Conservation (phyloP, 92 coral and sea anemone genomes). For the Chrysogorgia sp. region DNA sequence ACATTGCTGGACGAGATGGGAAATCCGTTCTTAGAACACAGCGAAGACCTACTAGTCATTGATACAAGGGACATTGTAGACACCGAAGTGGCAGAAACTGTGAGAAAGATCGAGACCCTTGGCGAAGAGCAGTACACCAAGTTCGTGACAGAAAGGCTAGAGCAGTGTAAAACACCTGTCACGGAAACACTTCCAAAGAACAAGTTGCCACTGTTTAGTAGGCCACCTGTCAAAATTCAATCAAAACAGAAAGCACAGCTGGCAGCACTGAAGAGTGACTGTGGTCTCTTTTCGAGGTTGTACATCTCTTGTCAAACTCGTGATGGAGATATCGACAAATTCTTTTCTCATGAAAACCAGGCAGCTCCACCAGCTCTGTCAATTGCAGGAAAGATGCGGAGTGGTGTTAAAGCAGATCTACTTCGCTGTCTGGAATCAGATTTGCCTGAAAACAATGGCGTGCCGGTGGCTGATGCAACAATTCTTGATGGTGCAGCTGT, state of each 20-base stretch:
- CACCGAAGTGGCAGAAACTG: slow-evolving; percentile 43
- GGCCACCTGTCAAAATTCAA: slow-evolving; percentile 8
- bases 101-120: slow-evolving; percentile 33
- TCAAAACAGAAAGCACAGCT: not conserved
- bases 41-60: slow-evolving; percentile 40
- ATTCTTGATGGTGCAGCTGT: slow-evolving; percentile 20
- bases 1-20: slow-evolving; percentile 54
- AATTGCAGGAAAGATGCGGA: slow-evolving; percentile 9
- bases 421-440: not conserved
- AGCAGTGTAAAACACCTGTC: slow-evolving; percentile 28
- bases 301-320: slow-evolving; percentile 32
- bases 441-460: not conserved
- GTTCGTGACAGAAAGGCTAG: slow-evolving; percentile 55
- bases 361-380: not conserved
- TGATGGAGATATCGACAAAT: slow-evolving; percentile 18
- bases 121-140: slow-evolving; percentile 48
- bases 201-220: slow-evolving; percentile 55
- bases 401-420: slow-evolving; percentile 10
- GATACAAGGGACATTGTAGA: slow-evolving; percentile 48
- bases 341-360: slow-evolving; percentile 21
- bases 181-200: slow-evolving; percentile 52
- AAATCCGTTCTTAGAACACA: slow-evolving; percentile 58
- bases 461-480: not conserved
- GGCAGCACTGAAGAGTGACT: slow-evolving; percentile 17
- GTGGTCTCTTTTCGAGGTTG: slow-evolving; percentile 15